These are phyloP conservation scores for Mallotus villosus DNA, from an alignment of 2,797 vertebrate species.

Conservation along the genomic window DNA sequence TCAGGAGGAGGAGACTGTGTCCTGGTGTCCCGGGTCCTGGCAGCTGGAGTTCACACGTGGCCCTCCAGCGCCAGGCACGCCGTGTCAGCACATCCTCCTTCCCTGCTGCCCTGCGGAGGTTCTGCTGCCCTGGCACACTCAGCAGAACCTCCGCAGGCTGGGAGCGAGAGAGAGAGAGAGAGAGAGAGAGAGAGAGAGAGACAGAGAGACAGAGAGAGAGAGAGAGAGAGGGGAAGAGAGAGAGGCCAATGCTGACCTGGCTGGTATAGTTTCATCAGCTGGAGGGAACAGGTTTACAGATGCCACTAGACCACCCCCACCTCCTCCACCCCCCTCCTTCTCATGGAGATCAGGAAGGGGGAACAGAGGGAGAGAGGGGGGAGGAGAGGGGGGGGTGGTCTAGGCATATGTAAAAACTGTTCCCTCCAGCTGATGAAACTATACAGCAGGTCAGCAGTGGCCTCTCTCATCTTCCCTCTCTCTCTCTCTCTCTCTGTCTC, in stretches of 20 bases:
- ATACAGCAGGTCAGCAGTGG: slow-evolving; percentile 71
- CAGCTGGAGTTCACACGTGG: slow-evolving; percentile 82
- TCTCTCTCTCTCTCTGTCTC: too few species aligned
- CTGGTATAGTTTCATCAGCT: slow-evolving; percentile 71
- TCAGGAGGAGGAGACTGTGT: too few species aligned
- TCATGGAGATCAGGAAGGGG: too few species aligned
- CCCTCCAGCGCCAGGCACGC: slow-evolving; percentile 67
- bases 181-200: neutral
- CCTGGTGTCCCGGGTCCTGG: slow-evolving; percentile 51
- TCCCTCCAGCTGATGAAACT: slow-evolving; percentile 70
- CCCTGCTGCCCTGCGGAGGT: slow-evolving; percentile 66
- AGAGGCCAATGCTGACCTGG: slow-evolving; percentile 65
- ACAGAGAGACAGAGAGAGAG: too few species aligned
- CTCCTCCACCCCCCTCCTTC: too few species aligned
- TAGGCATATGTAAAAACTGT: slow-evolving; percentile 58
- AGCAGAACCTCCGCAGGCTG: slow-evolving; percentile 75
- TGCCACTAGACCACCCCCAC: too few species aligned
- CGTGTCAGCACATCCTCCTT: slow-evolving; percentile 80
- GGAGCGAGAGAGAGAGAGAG: slow-evolving; percentile 46
- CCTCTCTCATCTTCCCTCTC: slow-evolving; percentile 3
- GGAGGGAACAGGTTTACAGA: slow-evolving; percentile 61
- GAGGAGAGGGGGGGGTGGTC: too few species aligned
- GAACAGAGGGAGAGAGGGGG: too few species aligned
- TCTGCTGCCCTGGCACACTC: slow-evolving; percentile 77
- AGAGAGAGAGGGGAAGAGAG: slow-evolving; percentile 15